phyloP scores from a whole-genome alignment of 23 tunicate species.

The Halocynthia roretzi region DNA sequence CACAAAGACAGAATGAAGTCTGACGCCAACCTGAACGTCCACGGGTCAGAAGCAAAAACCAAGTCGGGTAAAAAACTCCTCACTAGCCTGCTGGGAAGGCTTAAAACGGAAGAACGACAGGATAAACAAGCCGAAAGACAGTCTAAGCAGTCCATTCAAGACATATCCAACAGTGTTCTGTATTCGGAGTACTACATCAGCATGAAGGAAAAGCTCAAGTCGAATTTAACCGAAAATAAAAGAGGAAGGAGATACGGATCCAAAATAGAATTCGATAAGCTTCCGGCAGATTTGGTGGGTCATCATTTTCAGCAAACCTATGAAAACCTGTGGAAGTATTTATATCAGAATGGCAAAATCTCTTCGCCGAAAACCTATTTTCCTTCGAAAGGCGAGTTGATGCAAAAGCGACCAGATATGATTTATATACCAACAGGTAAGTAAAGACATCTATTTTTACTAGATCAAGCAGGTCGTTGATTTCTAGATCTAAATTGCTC shows the following conservation, averaged over 20 bases:
- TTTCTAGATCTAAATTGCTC: too few species aligned
- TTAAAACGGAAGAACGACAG: background rate
- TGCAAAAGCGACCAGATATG: constrained; percentile 7
- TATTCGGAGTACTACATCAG: constrained; percentile 16
- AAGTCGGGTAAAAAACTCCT: constrained; percentile 18
- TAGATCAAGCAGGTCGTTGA: too few species aligned
- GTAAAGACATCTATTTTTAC: background rate
- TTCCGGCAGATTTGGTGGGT: constrained; percentile 20
- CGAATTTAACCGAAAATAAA: background rate
- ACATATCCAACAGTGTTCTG: background rate
- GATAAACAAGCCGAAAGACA: background rate
- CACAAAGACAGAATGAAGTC: too few species aligned
- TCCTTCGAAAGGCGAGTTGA: background rate
- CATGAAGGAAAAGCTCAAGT: too few species aligned
- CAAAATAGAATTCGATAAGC: background rate
- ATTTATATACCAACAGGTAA: constrained; percentile 22
- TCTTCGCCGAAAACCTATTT: constrained; percentile 2
- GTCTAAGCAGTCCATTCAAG: background rate
- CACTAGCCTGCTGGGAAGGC: constrained; percentile 1
- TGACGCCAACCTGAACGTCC: too few species aligned
- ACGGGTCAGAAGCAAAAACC: constrained; percentile 7
- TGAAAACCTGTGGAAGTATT: constrained; percentile 20
- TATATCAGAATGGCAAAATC: background rate
- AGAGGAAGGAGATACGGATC: background rate
- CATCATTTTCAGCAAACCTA: constrained; percentile 25